These are phyloP conservation scores for Plodia interpunctella DNA, from an alignment of 1,140 invertebrate species.

Conservation along the genomic window DNA sequence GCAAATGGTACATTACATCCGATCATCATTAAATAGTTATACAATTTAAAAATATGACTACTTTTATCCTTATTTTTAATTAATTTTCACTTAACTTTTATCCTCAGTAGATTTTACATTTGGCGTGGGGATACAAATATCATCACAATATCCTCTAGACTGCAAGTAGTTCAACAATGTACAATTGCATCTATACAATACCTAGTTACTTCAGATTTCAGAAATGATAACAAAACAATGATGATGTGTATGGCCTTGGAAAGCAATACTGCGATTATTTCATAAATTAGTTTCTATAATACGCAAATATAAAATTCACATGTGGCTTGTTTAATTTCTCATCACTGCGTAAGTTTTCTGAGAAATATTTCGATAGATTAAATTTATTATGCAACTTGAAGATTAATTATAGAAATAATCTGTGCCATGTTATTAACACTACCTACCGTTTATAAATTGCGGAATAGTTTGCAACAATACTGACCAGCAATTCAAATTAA, in stretches of 20 bases:
- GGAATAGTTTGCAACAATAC: neutral
- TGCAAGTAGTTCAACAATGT: neutral
- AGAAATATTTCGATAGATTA: neutral
- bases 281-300: neutral
- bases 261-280: neutral
- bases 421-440: neutral
- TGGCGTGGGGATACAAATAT: too few relatives aligned
- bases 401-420: neutral
- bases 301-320: slow-evolving; percentile 1
- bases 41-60: too few relatives aligned
- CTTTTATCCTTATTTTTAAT: too few relatives aligned
- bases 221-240: neutral
- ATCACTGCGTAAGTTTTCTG: neutral
- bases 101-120: too few relatives aligned
- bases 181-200: neutral
- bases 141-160: too few relatives aligned
- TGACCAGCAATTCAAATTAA: neutral
- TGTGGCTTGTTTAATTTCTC: neutral
- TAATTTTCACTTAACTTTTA: too few relatives aligned
- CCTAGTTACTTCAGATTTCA: neutral
- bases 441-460: neutral
- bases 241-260: slow-evolving; percentile 8
- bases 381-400: neutral
- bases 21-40: too few relatives aligned
- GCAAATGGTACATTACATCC: too few relatives aligned